Base-by-base conservation (phyloP, 2,888 invertebrate genomes). In the Brachyopa scutellaris region DNA sequence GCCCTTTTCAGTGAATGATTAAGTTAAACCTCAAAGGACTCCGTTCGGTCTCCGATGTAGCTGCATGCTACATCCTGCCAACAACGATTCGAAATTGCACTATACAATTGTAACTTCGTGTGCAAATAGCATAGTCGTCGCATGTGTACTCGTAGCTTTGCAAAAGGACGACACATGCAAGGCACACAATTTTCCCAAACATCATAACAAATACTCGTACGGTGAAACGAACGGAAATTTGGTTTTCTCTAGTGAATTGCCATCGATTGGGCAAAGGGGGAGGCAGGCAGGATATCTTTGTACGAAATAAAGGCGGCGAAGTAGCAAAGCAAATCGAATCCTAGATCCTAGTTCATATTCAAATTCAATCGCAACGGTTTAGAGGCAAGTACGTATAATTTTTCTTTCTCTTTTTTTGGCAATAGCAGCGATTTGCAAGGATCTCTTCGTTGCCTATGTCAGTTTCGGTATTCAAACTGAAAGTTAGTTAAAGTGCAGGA, bases 111-210 rank as follows among this genome's bases (percentile, higher is more conserved):
- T 51, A 72, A 49, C 23, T 51, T 57, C 40, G 42, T 42, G 42
- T 76, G 42, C 26, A 61, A 67, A 49, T 49, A 38, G 57, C 3
- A 67, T 26, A 7, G 1, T 0, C 19, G 19, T 26, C 17, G 23
- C 11, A 17, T 8, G 4, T 11, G 36, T 2, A 51, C 6, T 11
- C 2, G 3, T 21, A 66, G 15, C 47, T 55, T 26, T 19, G 26
- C 6, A 55, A 64, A 70, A 62, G 49, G 61, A 57, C 62, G 47
- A 66, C 36, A 57, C 69, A 74, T 57, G 42, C 57, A 80, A 73
- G 62, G 57, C 42, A 66, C 59, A 61, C 51, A 76, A 70, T 76
- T 82, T n/a, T n/a, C n/a, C n/a, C n/a, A n/a, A n/a, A n/a, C n/a
- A n/a, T 64, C 66, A 74, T 74, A 74, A 69, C 74, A 51, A 53